Conservation (phyloP, 2,113 vertebrate genomes). For the human (Homo sapiens) region DNA sequence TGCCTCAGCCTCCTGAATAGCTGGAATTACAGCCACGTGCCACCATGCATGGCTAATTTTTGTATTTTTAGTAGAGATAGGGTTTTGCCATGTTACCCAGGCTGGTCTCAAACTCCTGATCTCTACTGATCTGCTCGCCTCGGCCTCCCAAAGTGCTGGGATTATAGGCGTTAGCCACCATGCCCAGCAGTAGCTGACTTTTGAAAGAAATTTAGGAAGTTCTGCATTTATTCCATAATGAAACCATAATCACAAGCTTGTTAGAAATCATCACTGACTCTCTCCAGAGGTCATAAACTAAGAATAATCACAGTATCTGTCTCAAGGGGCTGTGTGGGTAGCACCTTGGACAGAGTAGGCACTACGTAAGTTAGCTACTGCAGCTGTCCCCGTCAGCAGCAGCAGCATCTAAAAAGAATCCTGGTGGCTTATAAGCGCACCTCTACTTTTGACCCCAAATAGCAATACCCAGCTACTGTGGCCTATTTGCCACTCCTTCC, state of each 20-base stretch:
- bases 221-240: neutral
- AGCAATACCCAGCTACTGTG: neutral
- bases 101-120: neutral
- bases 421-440: neutral
- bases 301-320: neutral
- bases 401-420: neutral
- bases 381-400: neutral
- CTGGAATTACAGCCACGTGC: neutral
- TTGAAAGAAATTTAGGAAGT: neutral
- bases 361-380: neutral
- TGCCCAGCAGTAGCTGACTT: too few species aligned
- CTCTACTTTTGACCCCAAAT: neutral
- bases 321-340: neutral
- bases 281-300: neutral
- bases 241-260: neutral
- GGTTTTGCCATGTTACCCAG: neutral
- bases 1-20: neutral
- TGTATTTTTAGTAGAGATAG: neutral
- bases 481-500: neutral
- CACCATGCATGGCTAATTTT: neutral
- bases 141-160: too few species aligned
- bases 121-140: too few species aligned
- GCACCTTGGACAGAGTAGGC: neutral
- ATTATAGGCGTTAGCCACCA: too few species aligned
- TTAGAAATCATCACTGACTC: conserved; percentile 1